Evolutionary conservation across 2,888 invertebrate species (phyloP), one percentile per base, ranked within the genome.

Genomic region (Salticus scenicus): DNA sequence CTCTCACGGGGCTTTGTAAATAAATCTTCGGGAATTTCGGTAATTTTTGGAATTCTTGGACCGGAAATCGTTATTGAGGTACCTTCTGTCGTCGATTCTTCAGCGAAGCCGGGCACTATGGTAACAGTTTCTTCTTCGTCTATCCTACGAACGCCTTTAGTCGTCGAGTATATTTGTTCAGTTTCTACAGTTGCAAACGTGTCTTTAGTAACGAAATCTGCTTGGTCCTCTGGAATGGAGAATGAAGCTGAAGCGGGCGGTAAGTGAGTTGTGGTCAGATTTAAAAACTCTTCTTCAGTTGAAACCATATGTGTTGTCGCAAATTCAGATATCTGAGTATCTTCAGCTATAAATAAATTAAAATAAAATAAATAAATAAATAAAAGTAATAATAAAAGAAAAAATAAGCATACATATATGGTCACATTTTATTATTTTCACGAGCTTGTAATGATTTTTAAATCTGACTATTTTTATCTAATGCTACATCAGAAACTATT

Each of bases 111-210:
- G 5, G 71, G 24, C 4, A 33, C n/a, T 1, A n/a, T 31, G n/a
- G 66, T 51, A 24, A 47, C 7, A 5, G 17, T 4, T 0, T 57
- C 57, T 57, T 4, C 57, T 4, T 57, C 57, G 24, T 57, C 57
- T 2, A 57, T 57, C 17, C 24, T 57, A 17, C 57, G 20, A 5
- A 57, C 24, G 20, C 57, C 57, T 57, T 57, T 57, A 5, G 57
- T 57, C 57, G 57, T 57, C 4, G 57, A 47, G 37, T 33, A 20
- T 63, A 27, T 79, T 14, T 72, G n/a, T 77, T 69, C 37, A 2
- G 82, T 72, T 72, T 77, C 81, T 51, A 71, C 84, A 37, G 86
- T 86, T 17, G 75, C 72, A n/a, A n/a, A n/a, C 70, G 72, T 72
- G 70, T 57, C 74, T 37, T 80, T 70, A 7, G 74, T 82, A 24